Evolutionary conservation across 2,888 invertebrate genomes (phyloP).

Genomic region (Ophion costatus): DNA sequence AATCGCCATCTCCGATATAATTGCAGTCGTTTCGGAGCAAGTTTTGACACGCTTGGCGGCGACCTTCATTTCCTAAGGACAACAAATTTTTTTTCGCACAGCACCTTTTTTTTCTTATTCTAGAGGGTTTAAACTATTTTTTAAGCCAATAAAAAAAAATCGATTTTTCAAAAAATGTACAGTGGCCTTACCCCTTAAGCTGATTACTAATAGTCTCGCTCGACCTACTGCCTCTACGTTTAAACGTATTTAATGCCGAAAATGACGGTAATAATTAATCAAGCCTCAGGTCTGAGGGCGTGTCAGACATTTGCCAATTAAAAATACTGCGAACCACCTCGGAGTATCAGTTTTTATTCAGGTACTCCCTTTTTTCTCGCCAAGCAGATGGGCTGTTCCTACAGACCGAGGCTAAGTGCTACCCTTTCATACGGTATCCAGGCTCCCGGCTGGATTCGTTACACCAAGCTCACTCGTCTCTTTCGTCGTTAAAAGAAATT

Average conservation of each 20-base stretch:
- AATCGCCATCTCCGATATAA: too few species aligned
- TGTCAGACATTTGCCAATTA: constrained; percentile 74
- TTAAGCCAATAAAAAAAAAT: too few species aligned
- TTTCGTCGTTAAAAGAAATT: constrained; percentile 76
- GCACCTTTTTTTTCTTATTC: too few species aligned
- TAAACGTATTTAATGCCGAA: not conserved
- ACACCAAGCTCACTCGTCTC: constrained; percentile 52
- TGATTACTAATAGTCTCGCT: not conserved
- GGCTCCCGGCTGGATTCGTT: constrained; percentile 56
- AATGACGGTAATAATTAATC: too few species aligned
- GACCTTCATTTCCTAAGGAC: too few species aligned
- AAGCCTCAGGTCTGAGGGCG: not conserved
- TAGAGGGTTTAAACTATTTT: too few species aligned
- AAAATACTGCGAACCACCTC: constrained; percentile 66
- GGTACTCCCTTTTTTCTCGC: constrained; percentile 4
- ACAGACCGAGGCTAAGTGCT: constrained; percentile 72
- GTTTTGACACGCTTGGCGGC: too few species aligned
- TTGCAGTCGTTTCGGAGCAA: too few species aligned
- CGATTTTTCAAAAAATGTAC: too few species aligned
- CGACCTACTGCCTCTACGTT: not conserved
- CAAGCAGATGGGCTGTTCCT: constrained; percentile 6
- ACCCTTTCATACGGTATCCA: constrained; percentile 69
- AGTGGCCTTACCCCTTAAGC: too few species aligned
- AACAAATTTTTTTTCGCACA: too few species aligned
- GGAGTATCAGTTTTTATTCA: constrained; percentile 1